phyloP scores from a whole-genome alignment of 2,888 invertebrate genomes.

The Caenorhabditis virilis region DNA sequence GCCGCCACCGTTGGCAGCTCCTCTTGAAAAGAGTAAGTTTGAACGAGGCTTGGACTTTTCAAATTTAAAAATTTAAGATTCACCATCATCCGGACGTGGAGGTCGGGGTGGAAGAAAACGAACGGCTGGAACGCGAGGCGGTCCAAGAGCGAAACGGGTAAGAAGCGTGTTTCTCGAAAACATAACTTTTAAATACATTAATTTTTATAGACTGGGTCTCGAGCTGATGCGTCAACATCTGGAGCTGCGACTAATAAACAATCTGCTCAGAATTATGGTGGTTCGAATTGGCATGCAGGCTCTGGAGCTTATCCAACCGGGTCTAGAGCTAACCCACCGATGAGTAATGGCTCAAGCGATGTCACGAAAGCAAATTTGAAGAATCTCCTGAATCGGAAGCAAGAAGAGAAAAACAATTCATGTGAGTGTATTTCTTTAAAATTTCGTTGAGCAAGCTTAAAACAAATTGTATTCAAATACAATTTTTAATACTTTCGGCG shows the following conservation, averaged over 20 bases:
- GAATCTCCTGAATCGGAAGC: conserved; percentile 18
- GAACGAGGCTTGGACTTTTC: too few relatives aligned
- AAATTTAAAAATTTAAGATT: too few relatives aligned
- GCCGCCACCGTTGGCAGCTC: neutral
- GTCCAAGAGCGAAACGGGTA: conserved; percentile 28
- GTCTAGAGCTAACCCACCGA: conserved; percentile 21
- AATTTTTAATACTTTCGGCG: too few relatives aligned
- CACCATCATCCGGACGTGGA: conserved; percentile 23
- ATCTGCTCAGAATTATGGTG: neutral
- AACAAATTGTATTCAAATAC: neutral
- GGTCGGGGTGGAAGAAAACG: conserved; percentile 31
- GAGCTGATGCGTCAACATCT: conserved; percentile 6
- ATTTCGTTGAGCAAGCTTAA: neutral
- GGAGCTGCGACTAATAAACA: conserved; percentile 1
- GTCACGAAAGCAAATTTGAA: conserved; percentile 24
- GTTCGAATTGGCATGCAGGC: conserved; percentile 1
- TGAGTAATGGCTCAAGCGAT: conserved; percentile 40
- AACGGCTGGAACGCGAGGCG: conserved; percentile 23
- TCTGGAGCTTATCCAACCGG: conserved; percentile 11
- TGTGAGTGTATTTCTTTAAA: conserved; percentile 16
- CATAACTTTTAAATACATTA: neutral
- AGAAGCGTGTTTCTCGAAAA: neutral
- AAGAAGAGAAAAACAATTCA: conserved; percentile 23
- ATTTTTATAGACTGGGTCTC: conserved; percentile 12
- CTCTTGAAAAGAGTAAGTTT: neutral